Base-by-base conservation (phyloP, 2,797 vertebrate genomes). In the Apogon talboti region DNA sequence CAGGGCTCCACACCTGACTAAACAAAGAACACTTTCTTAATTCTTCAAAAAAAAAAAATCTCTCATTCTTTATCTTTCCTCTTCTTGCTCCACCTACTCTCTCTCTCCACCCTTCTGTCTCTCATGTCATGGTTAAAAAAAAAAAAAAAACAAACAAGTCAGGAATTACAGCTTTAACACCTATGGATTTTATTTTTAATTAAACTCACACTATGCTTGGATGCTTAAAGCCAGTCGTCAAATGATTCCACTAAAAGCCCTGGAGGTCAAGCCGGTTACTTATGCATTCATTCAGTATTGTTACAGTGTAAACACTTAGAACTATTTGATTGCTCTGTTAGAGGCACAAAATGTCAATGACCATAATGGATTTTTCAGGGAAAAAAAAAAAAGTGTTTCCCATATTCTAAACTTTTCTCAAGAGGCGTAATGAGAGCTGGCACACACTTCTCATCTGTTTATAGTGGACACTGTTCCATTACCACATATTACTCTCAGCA, bases 1-100 rank as follows among this genome's bases (percentile, higher is more conserved):
- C 70, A 72, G 87, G 87, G 82, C 85, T 89, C 85, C 87, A 91
- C 90, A 94, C 92, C 89, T 93, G 91, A 92, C 90, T 92, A 86
- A 90, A 88, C 87, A 90, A 87, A 90, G 87, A 90, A 72, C 71
- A 71, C 66, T 89, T 88, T 87, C 75, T 83, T 82, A 82, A 82
- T 82, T 84, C 78, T 67, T 55, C 71, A 64, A 75, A 73, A 73
- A 76, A 79, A 84, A 86, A 24, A 24, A 64, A 56, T 78, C 37
- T 85, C 49, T 72, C 68, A 75, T 66, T 46, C 62, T 74, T 82
- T 72, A 80, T 72, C 66, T 77, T 63, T 64, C 19, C 24, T 56
- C 41, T 63, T 61, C 60, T 48, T 77, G 47, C 70, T 71, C 41
- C 48, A 49, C 15, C 16, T 63, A 41, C 37, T 60, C 54, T 60